Evolutionary conservation across 1,140 invertebrate genomes (phyloP).

Genomic region (Trachymyrmex septentrionalis): DNA sequence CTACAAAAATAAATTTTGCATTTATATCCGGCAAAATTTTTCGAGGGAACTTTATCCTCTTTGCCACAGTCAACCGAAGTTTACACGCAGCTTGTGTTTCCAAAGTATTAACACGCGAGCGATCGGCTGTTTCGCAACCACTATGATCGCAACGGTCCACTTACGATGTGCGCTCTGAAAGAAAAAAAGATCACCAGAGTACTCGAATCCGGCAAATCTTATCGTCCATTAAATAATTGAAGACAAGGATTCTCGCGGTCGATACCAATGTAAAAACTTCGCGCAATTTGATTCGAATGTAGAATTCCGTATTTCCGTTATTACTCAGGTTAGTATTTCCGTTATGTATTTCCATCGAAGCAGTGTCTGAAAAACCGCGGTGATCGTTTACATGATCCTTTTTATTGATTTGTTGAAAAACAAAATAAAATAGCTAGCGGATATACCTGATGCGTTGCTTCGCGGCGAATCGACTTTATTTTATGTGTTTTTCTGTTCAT

Average conservation of each 20-base stretch:
- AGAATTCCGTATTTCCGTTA: conserved; percentile 11
- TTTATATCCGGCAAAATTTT: neutral
- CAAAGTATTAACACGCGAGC: conserved; percentile 23
- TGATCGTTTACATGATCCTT: conserved; percentile 14
- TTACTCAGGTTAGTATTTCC: conserved; percentile 16
- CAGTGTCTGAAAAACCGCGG: neutral
- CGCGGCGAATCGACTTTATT: neutral
- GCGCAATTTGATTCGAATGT: conserved; percentile 11
- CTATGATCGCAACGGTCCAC: conserved; percentile 61
- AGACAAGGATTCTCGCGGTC: conserved; percentile 39
- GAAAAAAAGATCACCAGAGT: conserved; percentile 21
- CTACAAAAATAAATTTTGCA: conserved; percentile 1
- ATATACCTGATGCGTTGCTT: neutral
- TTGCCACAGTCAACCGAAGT: neutral
- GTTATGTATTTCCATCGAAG: conserved; percentile 18
- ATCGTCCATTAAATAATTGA: conserved; percentile 60
- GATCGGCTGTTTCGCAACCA: conserved; percentile 37
- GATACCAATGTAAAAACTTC: conserved; percentile 18
- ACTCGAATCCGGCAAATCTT: neutral
- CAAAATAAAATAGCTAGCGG: neutral
- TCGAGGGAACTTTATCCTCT: neutral
- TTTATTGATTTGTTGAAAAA: neutral
- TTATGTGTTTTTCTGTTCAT: neutral
- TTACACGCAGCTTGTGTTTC: neutral
- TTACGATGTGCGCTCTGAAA: conserved; percentile 40